Evolutionary conservation across 2,888 invertebrate genomes (phyloP), one percentile per base, ranked within the genome.

Genomic region (Cremastinae sp.): DNA sequence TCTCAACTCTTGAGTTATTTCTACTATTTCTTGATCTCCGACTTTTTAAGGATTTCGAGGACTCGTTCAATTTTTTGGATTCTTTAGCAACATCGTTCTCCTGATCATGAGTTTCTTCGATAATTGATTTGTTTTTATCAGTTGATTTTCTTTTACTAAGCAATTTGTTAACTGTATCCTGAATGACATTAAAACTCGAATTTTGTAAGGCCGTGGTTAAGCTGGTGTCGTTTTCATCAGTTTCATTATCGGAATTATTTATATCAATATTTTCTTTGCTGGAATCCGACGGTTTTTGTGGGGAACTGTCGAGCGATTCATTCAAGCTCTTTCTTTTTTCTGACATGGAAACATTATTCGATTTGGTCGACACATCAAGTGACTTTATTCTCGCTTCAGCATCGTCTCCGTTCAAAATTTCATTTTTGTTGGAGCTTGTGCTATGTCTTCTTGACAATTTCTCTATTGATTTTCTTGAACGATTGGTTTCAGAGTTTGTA

Each of bases 281-380:
- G 28, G 28, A 3, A 28, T 28, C 35, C 7, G 9, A n/a, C 8
- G 69, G 45, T 49, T 74, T n/a, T n/a, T n/a, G n/a, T n/a, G n/a
- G n/a, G n/a, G n/a, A n/a, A n/a, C n/a, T 70, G 49, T 74, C 45
- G 12, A 70, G 18, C n/a, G 70, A 78, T 14, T 59, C 5, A 5
- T 28, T 28, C 28, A 28, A 28, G 28, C 28, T 28, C 28, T 28
- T 72, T 22, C 68, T 61, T 20, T 61, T 64, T 1, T 58, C 53
- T 35, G 68, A n/a, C 16, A 20, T 61, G 5, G 62, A 51, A 41
- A 45, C 4, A 10, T 58, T 45, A 14, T 14, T 49, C 28, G 56
- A 64, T 14, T 45, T 28, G 2, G 20, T 47, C 4, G 64, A 65
- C 8, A 9, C 62, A 0, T 18, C 47, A 18, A 71, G 58, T 12